phyloP scores from a whole-genome alignment of 2,113 vertebrate genomes.

The Furnarius figulus region DNA sequence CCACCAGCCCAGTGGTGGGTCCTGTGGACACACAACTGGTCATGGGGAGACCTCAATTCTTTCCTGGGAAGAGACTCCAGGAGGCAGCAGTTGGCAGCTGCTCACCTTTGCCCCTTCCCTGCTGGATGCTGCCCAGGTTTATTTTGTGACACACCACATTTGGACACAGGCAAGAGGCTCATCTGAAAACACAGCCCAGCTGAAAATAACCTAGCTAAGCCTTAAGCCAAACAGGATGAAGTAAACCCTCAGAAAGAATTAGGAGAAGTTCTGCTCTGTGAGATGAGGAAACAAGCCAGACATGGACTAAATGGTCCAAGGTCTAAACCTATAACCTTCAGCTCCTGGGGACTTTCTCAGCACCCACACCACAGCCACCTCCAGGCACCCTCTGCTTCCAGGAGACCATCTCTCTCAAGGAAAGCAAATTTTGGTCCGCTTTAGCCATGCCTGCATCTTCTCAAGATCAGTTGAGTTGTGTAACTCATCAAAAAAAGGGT shows the following conservation, averaged over 20 bases:
- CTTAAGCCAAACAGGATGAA: constrained; percentile 7
- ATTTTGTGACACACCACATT: not conserved
- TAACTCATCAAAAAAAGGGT: not conserved
- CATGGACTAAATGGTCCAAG: not conserved
- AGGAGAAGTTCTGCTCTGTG: not conserved
- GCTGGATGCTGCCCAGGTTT: not conserved
- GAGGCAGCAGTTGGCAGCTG: not conserved
- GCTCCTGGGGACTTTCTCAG: not conserved
- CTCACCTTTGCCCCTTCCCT: not conserved
- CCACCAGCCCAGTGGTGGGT: rapidly evolving
- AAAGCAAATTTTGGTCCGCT: not conserved
- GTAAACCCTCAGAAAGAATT: not conserved
- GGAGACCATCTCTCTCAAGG: rapidly evolving
- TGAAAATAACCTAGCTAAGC: not conserved
- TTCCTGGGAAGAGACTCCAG: not conserved
- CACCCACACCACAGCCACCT: not conserved
- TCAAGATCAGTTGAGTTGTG: not conserved
- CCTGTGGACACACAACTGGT: not conserved
- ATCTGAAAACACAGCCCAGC: not conserved
- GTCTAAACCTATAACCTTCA: not conserved
- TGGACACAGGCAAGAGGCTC: not conserved
- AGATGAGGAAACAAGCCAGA: not conserved
- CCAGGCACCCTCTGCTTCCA: not conserved
- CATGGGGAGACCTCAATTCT: rapidly evolving
- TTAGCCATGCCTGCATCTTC: not conserved